Evolutionary conservation across 92 coral and sea anemone species (phyloP).

Genomic region (Phymanthus crucifer): DNA sequence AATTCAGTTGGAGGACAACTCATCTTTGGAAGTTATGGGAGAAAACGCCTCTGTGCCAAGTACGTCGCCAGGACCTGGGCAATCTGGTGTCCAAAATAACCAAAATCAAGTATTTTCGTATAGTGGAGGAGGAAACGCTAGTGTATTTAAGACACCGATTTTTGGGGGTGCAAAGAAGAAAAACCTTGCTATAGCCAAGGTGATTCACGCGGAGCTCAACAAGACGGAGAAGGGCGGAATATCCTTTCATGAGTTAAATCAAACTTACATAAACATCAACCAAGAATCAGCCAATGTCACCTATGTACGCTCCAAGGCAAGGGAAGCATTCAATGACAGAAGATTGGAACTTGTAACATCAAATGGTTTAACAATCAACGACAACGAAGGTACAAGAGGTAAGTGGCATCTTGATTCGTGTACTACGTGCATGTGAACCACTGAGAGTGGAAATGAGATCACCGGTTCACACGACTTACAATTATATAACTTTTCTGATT

Average conservation of each 20-base stretch:
- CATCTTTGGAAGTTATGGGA: conserved; percentile 55
- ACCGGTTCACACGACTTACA: too few species aligned
- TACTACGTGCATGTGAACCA: neutral
- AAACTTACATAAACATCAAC: conserved; percentile 45
- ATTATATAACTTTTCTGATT: too few species aligned
- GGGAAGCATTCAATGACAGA: conserved; percentile 54
- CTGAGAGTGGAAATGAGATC: too few species aligned
- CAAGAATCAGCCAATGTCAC: conserved; percentile 56
- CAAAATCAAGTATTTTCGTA: conserved; percentile 44
- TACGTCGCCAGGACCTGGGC: conserved; percentile 30
- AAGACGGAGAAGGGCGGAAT: conserved; percentile 52
- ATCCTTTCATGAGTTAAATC: conserved; percentile 52
- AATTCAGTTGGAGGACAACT: conserved; percentile 50
- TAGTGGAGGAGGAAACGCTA: conserved; percentile 17
- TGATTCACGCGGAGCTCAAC: conserved; percentile 58
- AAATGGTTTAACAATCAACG: conserved; percentile 51
- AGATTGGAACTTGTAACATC: conserved; percentile 47
- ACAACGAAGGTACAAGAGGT: conserved; percentile 57
- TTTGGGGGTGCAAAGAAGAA: conserved; percentile 51
- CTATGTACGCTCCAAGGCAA: conserved; percentile 41
- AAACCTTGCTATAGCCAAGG: conserved; percentile 38
- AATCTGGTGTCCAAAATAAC: conserved; percentile 26
- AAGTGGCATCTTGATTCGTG: conserved; percentile 1
- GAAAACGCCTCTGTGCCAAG: conserved; percentile 35
- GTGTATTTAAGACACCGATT: conserved; percentile 24